Evolutionary conservation across 2,113 vertebrate genomes (phyloP).

Genomic region (Odocoileus virginianus): DNA sequence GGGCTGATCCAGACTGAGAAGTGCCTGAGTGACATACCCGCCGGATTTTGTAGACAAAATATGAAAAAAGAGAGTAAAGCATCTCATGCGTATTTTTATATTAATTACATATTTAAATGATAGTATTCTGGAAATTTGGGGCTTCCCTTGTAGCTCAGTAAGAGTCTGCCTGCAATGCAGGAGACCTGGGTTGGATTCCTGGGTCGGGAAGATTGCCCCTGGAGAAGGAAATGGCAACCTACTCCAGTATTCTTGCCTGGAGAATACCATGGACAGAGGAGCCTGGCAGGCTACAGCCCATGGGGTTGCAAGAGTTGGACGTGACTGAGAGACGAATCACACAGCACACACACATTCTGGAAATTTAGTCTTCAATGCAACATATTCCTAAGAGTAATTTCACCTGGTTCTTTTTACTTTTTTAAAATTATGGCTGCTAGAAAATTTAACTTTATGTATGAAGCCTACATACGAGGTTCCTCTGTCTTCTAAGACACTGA

Average conservation of each 20-base stretch:
- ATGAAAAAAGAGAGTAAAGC: background rate
- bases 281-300: background rate
- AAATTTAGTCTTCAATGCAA: background rate
- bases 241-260: background rate
- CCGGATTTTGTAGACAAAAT: background rate
- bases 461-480: too few relatives aligned
- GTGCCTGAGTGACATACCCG: background rate
- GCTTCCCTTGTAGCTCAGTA: background rate
- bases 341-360: background rate
- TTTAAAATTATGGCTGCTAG: background rate
- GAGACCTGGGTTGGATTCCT: background rate
- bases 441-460: fast-evolving
- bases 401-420: background rate
- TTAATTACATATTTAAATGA: background rate
- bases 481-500: background rate
- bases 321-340: background rate
- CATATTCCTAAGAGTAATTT: background rate
- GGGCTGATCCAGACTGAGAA: background rate
- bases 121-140: background rate
- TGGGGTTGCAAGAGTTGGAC: background rate
- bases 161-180: background rate
- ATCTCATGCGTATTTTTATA: background rate
- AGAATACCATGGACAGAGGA: background rate
- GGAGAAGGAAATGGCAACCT: background rate
- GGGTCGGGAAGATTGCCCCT: background rate